Percentiles rank a stretch among this genome's conserved stretches.
Conservation (phyloP, 1,140 invertebrate species). For the Cheumatopsyche charites region DNA sequence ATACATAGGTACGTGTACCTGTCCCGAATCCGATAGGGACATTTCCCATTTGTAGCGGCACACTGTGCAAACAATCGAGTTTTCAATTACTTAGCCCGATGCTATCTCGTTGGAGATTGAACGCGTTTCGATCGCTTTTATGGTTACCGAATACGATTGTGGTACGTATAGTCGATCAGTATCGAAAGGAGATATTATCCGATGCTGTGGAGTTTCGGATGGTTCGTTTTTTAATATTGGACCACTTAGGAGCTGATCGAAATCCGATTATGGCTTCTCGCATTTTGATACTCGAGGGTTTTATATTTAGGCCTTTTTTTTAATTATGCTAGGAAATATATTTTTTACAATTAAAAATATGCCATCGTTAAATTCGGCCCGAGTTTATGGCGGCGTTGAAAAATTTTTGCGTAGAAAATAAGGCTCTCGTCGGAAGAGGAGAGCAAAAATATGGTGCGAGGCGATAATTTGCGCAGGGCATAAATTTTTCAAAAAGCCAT, state of each 20-base stretch:
- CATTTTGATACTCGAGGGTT: too few species aligned
- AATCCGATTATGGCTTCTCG: neutral
- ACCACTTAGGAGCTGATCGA: neutral
- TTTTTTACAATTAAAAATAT: too few species aligned
- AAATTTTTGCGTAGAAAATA: too few species aligned
- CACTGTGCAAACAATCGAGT: slow-evolving; percentile 26
- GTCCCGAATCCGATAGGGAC: neutral
- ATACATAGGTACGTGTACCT: neutral
- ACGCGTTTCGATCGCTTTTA: slow-evolving; percentile 18
- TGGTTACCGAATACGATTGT: neutral
- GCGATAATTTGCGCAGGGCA: slow-evolving; percentile 30
- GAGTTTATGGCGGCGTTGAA: too few species aligned
- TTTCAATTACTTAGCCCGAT: slow-evolving; percentile 27
- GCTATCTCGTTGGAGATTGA: neutral
- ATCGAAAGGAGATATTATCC: slow-evolving; percentile 1
- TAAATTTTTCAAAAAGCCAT: slow-evolving; percentile 45
- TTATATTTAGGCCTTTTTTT: too few species aligned
- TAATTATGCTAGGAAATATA: too few species aligned
- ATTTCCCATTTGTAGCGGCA: slow-evolving; percentile 9
- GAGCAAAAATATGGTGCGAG: slow-evolving; percentile 2
- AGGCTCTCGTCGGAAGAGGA: too few species aligned
- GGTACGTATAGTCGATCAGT: neutral
- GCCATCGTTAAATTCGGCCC: too few species aligned
- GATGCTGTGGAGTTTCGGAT: neutral
- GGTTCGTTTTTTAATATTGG: neutral